Evolutionary conservation across 1,140 invertebrate genomes (phyloP).

Genomic region (Bemisia tabaci): DNA sequence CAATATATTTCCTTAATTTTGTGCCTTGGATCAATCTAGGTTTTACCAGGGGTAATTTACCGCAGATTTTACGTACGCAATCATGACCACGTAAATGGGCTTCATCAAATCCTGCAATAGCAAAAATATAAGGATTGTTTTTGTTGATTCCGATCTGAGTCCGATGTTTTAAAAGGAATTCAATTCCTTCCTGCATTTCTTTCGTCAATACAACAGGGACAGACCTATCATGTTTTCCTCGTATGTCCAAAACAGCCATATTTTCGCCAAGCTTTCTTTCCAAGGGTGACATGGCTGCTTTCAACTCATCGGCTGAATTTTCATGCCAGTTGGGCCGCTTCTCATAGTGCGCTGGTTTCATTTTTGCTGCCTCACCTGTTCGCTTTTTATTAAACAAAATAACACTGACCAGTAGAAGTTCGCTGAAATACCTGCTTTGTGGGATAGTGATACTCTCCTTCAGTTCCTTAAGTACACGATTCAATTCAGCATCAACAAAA

Average conservation of each 20-base stretch:
- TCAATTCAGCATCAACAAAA: background rate
- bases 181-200: background rate
- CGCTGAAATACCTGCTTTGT: background rate
- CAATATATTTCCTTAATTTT: conserved; percentile 7
- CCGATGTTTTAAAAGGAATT: background rate
- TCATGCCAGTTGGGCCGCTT: background rate
- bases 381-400: background rate
- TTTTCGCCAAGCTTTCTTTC: background rate
- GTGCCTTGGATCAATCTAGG: background rate
- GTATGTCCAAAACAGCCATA: background rate
- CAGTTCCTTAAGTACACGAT: background rate
- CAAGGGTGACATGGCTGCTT: background rate
- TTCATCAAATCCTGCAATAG: background rate
- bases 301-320: background rate
- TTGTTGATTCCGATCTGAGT: background rate
- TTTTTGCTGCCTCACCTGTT: background rate
- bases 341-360: background rate
- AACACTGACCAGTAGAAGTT: background rate
- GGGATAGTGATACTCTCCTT: background rate
- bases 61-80: background rate
- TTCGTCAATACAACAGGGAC: background rate
- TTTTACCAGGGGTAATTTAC: no score
- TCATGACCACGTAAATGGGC: background rate
- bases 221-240: background rate
- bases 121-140: conserved; percentile 4